Conservation (phyloP, 2,888 invertebrate species). For the Drosophila suboccidentalis region DNA sequence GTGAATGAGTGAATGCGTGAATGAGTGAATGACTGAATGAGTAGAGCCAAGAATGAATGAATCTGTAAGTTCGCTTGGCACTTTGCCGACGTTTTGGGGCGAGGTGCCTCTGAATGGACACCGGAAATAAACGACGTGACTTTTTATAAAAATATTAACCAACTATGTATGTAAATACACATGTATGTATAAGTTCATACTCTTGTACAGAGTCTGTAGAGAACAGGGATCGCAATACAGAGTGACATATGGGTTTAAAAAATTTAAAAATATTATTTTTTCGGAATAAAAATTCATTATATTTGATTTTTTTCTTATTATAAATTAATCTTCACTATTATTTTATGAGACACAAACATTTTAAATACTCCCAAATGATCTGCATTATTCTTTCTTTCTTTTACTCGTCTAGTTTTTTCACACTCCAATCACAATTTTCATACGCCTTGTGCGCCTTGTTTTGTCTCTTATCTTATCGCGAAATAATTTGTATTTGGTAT, state of each 20-base stretch:
- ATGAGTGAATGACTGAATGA: slow-evolving; percentile 23
- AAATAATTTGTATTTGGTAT: slow-evolving; percentile 61
- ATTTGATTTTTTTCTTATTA: too few species aligned
- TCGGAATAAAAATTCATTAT: too few species aligned
- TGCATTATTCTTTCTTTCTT: neutral
- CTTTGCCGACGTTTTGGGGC: slow-evolving; percentile 56
- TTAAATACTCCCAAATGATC: neutral
- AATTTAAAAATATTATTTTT: too few species aligned
- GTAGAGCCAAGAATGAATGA: slow-evolving; percentile 57
- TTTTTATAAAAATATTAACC: slow-evolving; percentile 75
- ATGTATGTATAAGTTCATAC: slow-evolving; percentile 1
- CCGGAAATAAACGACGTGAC: slow-evolving; percentile 85
- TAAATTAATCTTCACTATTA: too few species aligned
- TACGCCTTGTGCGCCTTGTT: slow-evolving; percentile 33
- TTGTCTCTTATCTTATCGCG: slow-evolving; percentile 67
- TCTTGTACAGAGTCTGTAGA: neutral
- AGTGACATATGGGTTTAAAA: neutral
- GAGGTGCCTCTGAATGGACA: slow-evolving; percentile 55
- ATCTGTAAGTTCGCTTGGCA: slow-evolving; percentile 80
- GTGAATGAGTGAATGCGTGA: slow-evolving; percentile 48
- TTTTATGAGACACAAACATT: too few species aligned
- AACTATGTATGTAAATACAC: slow-evolving; percentile 44
- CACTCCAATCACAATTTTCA: slow-evolving; percentile 38
- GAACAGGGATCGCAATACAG: neutral
- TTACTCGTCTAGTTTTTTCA: neutral